Conservation (phyloP, 2,113 vertebrate genomes). For the Crypturellus undulatus region DNA sequence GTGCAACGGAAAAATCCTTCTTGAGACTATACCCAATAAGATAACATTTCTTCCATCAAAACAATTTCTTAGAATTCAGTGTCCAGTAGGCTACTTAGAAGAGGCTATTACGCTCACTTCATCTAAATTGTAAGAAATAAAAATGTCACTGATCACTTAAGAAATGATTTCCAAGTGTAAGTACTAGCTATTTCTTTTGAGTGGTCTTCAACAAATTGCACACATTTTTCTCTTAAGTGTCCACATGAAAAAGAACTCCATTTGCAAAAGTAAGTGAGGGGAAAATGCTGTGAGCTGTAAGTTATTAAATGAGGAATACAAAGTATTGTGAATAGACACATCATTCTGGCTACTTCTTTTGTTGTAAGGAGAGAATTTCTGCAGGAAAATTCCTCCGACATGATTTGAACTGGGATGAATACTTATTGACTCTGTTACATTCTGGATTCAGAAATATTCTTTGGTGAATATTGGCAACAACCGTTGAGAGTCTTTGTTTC, state of each 20-base stretch:
- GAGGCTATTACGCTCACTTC: neutral
- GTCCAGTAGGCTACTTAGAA: neutral
- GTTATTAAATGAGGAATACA: neutral
- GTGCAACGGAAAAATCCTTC: neutral
- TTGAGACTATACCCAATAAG: neutral
- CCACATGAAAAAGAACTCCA: fast-evolving
- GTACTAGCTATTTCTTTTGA: neutral
- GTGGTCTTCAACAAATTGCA: neutral
- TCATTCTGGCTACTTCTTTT: neutral
- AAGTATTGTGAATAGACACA: neutral
- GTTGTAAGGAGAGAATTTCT: neutral
- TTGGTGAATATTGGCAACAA: no score
- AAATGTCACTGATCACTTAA: neutral
- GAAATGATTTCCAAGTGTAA: neutral
- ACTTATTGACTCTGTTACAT: neutral
- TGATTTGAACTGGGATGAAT: neutral
- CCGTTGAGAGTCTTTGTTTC: neutral
- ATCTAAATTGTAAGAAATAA: neutral
- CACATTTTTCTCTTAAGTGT: neutral
- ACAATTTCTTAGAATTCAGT: neutral
- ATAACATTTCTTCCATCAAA: neutral
- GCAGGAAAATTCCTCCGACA: neutral
- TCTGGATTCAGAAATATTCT: neutral
- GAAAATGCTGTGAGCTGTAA: neutral
- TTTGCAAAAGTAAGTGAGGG: neutral